Evolutionary conservation across 2,113 vertebrate species (phyloP), one percentile per base, ranked within the genome.

Genomic region (Pluvialis apricaria): DNA sequence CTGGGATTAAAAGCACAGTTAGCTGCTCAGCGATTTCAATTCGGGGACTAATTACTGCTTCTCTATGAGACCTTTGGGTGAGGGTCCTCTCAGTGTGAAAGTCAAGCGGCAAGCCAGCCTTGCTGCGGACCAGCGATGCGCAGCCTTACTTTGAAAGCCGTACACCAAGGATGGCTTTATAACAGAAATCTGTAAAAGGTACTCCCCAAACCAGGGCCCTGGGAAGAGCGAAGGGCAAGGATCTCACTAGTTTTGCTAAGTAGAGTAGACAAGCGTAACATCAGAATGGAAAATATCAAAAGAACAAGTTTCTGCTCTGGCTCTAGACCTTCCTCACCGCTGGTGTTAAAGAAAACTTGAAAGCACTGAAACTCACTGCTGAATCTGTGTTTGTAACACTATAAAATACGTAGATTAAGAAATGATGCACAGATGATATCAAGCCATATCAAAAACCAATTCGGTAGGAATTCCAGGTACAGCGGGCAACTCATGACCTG

Each of bases 251-350:
- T n/a, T 83, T 52, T 73, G 49, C 28, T 19, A 64, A 31, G 24
- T 0, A 38, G 22, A 79, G 28, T 20, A 69, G 58, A 11, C 29
- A 34, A 60, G n/a, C 0, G 0, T 44, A 65, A 6, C 16, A 57
- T 21, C 21, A 58, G 36, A 91, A 71, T 7, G 42, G 65, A 92
- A 94, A 90, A 82, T 2, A 86, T 1, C 38, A 80, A 54, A 38
- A 82, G 16, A 58, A 51, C 4, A 42, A 34, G 15, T 44, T 96
- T 64, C 71, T 94, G 29, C 68, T 80, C 68, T 88, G 66, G 32
- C 20, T 76, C 66, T 47, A 62, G 70, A 64, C n/a, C 25, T 68
- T 92, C 21, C 40, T 13, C 38, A 51, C 38, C 68, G 26, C 32
- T 71, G 65, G 79, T 31, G 9, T 49, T 64, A 60, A 70, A 75